Conservation (phyloP, 2,797 vertebrate genomes). For the Anisognathus igniventris region DNA sequence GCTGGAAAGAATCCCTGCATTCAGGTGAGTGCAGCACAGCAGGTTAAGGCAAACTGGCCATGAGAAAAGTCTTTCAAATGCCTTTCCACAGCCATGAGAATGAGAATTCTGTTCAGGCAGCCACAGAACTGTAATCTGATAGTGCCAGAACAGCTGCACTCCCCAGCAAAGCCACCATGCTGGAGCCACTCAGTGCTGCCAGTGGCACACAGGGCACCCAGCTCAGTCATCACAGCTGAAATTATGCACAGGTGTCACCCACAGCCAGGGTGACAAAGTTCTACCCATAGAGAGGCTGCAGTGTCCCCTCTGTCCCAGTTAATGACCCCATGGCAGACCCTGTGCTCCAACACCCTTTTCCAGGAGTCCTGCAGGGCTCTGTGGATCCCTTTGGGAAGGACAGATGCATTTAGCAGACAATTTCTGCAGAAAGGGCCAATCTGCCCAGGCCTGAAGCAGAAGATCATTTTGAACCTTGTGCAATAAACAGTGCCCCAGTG, state of each 20-base stretch:
- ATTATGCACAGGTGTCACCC: neutral
- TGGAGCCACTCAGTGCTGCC: fast-evolving
- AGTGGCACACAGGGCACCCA: neutral
- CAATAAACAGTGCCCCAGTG: neutral
- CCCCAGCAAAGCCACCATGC: fast-evolving
- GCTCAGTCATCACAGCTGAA: neutral
- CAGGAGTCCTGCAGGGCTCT: neutral
- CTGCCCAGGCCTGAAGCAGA: neutral
- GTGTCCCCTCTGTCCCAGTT: neutral
- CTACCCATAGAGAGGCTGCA: neutral
- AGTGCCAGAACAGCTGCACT: neutral
- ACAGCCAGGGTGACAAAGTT: neutral
- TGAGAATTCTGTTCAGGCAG: neutral
- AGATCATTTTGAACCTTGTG: neutral
- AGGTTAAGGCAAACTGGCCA: neutral
- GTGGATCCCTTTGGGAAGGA: neutral
- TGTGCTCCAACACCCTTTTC: fast-evolving
- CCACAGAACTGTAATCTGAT: neutral
- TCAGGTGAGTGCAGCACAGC: neutral
- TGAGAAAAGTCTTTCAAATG: neutral
- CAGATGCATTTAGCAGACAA: fast-evolving
- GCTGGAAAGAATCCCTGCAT: neutral
- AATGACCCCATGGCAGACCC: fast-evolving
- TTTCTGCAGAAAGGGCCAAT: neutral
- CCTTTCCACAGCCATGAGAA: neutral